Base-by-base conservation (phyloP, 2,888 invertebrate species). In the Drosophila tanythrix region DNA sequence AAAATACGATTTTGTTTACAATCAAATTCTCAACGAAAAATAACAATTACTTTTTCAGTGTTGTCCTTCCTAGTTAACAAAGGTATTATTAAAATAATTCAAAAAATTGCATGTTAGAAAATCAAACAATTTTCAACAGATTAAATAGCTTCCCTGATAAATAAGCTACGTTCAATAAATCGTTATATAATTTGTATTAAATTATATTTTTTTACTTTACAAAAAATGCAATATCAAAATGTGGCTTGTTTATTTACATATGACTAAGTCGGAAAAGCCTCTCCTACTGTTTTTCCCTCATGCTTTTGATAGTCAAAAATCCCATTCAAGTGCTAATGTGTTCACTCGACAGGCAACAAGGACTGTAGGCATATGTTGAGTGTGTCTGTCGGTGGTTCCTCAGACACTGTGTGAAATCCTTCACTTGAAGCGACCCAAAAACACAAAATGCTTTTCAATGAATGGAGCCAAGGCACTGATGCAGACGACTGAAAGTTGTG, bases 361-460 rank as follows among this genome's bases (percentile, higher is more conserved):
- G 21, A 43, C 43, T 21, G 40, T 2, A 13, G 11, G 11, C 2
- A 21, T 6, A 11, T 21, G 2, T 2, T 6, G 21, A 5, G 21
- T 38, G 40, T 25, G 15, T 18, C 18, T 11, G 15, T 8, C 7
- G 46, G 1, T 2, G 7, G 2, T 15, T 15, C 7, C 52, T 36
- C 46, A 71, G 56, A 40, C 57, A 53, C 27, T 50, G 29, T 55
- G 55, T 13, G 33, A 43, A 66, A 62, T 59, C 35, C 52, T 63
- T 63, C 50, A 69, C 74, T 69, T 10, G 61, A 53, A 27, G 53
- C 55, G 74, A 74, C 76, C 70, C 79, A 78, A 70, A 78, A 78
- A 78, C 70, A 74, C 69, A 78, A 46, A 62, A 77, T 5, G 31
- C 29, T 76, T 63, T 72, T 51, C 35, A 48, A 40, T 55, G 55